Evolutionary conservation across 2,113 vertebrate genomes (phyloP).

Genomic region (Xiphophorus maculatus): DNA sequence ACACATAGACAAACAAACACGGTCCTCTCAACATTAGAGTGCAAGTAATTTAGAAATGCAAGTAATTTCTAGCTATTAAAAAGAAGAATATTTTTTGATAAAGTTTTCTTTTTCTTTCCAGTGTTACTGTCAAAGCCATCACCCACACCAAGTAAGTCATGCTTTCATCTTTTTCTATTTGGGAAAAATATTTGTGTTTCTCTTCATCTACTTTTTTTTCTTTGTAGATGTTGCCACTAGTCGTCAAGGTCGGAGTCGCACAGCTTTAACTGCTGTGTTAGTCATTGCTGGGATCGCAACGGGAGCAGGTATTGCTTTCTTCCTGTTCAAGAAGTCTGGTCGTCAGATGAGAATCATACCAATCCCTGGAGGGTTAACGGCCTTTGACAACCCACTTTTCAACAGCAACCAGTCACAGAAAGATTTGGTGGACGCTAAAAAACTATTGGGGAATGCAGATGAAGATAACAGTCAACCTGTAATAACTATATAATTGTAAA

Average conservation of each 20-base stretch:
- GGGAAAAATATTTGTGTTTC: neutral
- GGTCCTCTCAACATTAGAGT: too few relatives aligned
- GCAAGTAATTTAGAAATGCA: too few relatives aligned
- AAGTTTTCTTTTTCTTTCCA: neutral
- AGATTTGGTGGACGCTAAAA: neutral
- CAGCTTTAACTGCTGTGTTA: slow-evolving; percentile 23
- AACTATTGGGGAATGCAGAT: slow-evolving; percentile 24
- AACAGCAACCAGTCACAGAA: neutral
- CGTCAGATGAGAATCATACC: neutral
- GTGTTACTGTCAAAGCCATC: neutral
- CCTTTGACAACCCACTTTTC: slow-evolving; percentile 55
- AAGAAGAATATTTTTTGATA: neutral
- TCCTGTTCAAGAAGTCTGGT: neutral
- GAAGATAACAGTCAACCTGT: slow-evolving; percentile 24
- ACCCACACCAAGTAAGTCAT: neutral
- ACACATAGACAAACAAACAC: too few relatives aligned
- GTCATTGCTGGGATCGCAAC: neutral
- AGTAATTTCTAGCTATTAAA: neutral
- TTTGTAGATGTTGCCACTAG: rapidly evolving
- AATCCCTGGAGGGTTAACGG: neutral
- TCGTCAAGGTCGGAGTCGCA: slow-evolving; percentile 33
- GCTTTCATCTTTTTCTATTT: neutral
- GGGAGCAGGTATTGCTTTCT: neutral
- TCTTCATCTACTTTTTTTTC: neutral
- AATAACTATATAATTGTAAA: neutral